Base-by-base conservation (phyloP, 2,888 invertebrate genomes). In the Cantharis lateralis region DNA sequence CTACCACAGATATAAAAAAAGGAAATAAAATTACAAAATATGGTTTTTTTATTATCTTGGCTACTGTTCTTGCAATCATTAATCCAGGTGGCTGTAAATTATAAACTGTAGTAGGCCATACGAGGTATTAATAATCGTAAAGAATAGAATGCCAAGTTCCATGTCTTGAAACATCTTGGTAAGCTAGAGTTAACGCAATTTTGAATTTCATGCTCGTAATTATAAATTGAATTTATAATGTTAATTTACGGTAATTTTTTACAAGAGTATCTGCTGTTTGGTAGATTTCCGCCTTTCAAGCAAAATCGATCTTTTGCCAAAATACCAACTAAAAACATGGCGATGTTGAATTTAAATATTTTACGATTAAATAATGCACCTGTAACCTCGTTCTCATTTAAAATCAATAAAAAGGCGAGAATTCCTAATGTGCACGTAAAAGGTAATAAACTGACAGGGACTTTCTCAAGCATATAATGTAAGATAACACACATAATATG, bases 201-300 rank as follows among this genome's bases (percentile, higher is more conserved):
- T 88, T 81, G 81, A 86, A 88, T 88, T 88, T 88, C 87, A 88
- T 86, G 87, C 86, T 81, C 77, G 82, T 86, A 87, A 88, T 88
- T 87, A 88, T 84, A 84, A 84, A 87, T 88, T 88, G 86, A 87
- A 86, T 86, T 84, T 86, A 86, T 83, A 80, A 82, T 86, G 84
- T 86, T 77, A 77, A 64, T 26, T 18, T 66, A 70, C 63, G 63
- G 61, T 64, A 26, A 71, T 75, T 75, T 75, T 75, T 75, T 75
- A 75, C 62, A 26, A 15, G 5, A 26, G 32, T 24, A 63, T 28
- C 62, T 24, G 20, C 13, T 26, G 28, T 76, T 71, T 68, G 26
- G 28, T 15, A 28, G 32, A 74, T 74, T 70, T 74, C 74, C 74
- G 74, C 74, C 74, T 74, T 74, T 64, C 74, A 15, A 70, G 63